Evolutionary conservation across 1,140 invertebrate genomes (phyloP), one percentile per base, ranked within the genome.

Genomic region (Drosophila murphyi): DNA sequence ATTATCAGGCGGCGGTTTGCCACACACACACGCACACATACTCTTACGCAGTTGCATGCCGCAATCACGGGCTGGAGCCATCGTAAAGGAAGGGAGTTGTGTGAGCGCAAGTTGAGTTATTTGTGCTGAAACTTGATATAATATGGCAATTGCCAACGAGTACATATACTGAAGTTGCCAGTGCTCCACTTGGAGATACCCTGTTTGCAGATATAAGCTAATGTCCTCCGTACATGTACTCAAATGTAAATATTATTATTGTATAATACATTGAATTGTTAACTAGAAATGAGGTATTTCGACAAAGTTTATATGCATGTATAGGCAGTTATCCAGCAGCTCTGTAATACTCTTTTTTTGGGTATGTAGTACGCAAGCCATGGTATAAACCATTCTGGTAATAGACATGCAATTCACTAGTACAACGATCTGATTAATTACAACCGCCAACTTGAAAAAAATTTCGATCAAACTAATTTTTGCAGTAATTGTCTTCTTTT

Each of bases 1-100:
- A 92, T 92, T 92, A 92, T 92, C 91, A 91, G 73, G 65, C 76
- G 50, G 56, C 61, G 73, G 60, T 57, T 69, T 71, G 41, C 55
- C 48, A 72, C 45, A 43, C 67, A 54, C 71, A 65, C 60, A 60
- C 34, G 45, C 3, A 52, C 32, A 71, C 41, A 60, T 20, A 61
- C 48, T 20, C 47, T 34, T 34, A 34, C 63, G 32, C 35, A 37
- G 29, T 12, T 47, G 67, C 56, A 28, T 31, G n/a, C 43, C n/a
- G 43, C 5, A 45, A 20, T 20, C 20, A 0, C 20, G 20, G 20
- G 20, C 20, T 20, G 20, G 20, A 20, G 20, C 20, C 1, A 20
- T 20, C 20, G 20, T 20, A 20, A 8, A 41, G 7, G 5, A 1
- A 41, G 8, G 7, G 39, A 10, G 39, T 7, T 10, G 0, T 57